These are phyloP conservation scores for Lutraria lutraria DNA, from an alignment of 2,888 invertebrate species.

Conservation along the genomic window DNA sequence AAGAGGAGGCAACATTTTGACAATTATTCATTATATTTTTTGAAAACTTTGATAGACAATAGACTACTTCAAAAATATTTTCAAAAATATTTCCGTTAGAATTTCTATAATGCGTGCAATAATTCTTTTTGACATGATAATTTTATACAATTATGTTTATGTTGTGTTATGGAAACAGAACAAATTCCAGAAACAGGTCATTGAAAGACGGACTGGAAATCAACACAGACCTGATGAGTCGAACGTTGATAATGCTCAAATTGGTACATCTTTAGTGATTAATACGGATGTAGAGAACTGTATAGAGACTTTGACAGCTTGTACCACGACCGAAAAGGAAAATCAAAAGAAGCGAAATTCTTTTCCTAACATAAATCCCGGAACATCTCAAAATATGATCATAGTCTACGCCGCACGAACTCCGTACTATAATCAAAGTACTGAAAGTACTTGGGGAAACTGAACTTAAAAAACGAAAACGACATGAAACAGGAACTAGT, in stretches of 20 bases:
- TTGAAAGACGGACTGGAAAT: background rate
- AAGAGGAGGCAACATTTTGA: too few species aligned
- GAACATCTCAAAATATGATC: background rate
- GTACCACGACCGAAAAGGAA: background rate
- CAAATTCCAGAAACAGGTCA: conserved; percentile 43
- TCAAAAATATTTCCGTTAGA: too few species aligned
- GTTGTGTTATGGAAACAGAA: conserved; percentile 75
- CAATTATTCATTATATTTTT: too few species aligned
- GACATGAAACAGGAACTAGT: too few species aligned
- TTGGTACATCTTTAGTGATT: background rate
- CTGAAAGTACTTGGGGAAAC: too few species aligned
- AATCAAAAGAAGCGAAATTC: background rate
- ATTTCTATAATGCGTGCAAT: conserved; percentile 70
- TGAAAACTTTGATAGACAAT: too few species aligned
- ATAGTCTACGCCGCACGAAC: background rate
- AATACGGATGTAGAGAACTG: background rate
- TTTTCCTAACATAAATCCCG: background rate
- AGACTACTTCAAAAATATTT: too few species aligned
- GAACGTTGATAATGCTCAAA: background rate
- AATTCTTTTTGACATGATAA: conserved; percentile 69
- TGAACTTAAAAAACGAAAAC: too few species aligned
- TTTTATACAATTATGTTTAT: conserved; percentile 77
- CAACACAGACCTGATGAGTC: background rate
- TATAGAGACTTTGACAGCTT: background rate
- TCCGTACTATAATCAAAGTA: background rate